Evolutionary conservation across 2,888 invertebrate species (phyloP), one percentile per base, ranked within the genome.

Genomic region (Ophraella communa): DNA sequence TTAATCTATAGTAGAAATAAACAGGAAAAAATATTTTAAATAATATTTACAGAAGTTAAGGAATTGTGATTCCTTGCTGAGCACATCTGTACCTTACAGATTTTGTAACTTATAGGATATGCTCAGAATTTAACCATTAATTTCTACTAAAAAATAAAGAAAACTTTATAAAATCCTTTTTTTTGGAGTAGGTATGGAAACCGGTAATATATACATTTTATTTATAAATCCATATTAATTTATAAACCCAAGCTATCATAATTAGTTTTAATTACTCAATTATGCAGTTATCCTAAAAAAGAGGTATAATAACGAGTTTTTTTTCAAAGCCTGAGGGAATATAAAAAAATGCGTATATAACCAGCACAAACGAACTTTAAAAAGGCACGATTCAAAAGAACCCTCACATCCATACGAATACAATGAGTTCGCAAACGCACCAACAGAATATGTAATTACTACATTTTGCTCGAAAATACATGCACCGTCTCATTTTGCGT

Each of bases 401-500:
- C 47, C 58, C 61, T 39, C 65, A 57, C 62, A 62, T 65, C 53
- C 52, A 53, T 51, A 47, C 35, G 49, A 47, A 51, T 39, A 58
- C 58, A 58, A 65, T 61, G 49, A 49, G 54, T 62, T 52, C 66
- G 49, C 62, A 52, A 64, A 58, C 65, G 65, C 62, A 62, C 59
- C 64, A 55, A 57, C 53, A 54, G 60, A 68, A 64, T 63, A 54
- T 55, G 62, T 65, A 66, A 66, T 68, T 65, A 65, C 69, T 57
- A 57, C 54, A 49, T 65, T 65, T 62, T 57, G 58, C 65, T 62
- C 44, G 53, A 62, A 62, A 61, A 57, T 65, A 62, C 66, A 56
- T 55, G 63, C 45, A 60, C 56, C 62, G 53, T 51, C 64, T 60
- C 52, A 49, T 60, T 54, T 60, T 65, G 67, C 62, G 67, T 69